Conservation (phyloP, 1,140 invertebrate species). For the Palaemon carinicauda region DNA sequence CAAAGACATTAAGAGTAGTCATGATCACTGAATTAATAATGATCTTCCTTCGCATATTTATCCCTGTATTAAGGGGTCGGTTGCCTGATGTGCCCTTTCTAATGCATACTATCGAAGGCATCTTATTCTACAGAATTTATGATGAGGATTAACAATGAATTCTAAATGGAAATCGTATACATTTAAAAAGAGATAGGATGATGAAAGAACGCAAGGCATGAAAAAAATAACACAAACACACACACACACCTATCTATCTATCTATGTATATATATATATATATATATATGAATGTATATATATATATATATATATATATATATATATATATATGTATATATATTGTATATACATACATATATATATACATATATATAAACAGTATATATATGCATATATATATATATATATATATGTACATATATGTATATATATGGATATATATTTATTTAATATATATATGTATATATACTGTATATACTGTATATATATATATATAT, state of each 20-base stretch:
- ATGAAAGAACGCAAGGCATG: too few species aligned
- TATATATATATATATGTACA: neutral
- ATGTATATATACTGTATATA: conserved; percentile 9
- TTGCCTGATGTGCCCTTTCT: too few species aligned
- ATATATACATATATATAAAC: neutral
- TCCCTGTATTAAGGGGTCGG: too few species aligned
- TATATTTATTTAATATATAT: neutral
- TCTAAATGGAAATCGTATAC: too few species aligned
- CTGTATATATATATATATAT: neutral
- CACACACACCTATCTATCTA: neutral
- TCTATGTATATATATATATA: neutral
- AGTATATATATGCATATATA: neutral
- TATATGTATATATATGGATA: neutral
- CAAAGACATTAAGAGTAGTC: too few species aligned
- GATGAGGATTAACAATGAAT: too few species aligned
- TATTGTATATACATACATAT: neutral
- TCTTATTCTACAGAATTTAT: too few species aligned
- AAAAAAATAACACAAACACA: neutral
- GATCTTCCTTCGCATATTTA: too few species aligned
- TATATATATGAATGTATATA: neutral
- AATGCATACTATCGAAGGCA: too few species aligned
- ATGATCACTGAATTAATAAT: too few species aligned
- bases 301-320: neutral
- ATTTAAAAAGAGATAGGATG: too few species aligned
- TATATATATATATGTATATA: neutral